phyloP scores from a whole-genome alignment of 2,113 vertebrate species.

The Eleginops maclovinus region DNA sequence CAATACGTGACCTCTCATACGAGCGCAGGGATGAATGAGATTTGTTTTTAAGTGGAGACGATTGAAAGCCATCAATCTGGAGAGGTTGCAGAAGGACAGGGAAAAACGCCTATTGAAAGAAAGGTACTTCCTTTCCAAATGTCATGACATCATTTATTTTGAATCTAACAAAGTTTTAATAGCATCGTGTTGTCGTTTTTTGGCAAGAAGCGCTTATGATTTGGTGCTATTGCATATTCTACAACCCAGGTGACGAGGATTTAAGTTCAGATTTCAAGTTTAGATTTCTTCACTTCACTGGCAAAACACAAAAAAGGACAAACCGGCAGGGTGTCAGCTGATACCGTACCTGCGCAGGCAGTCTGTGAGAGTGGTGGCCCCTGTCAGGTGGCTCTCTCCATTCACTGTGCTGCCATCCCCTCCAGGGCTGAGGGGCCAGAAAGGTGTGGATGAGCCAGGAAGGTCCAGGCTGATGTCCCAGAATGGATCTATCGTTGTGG shows the following conservation, averaged over 20 bases:
- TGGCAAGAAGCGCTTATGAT: background rate
- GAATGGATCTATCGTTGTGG: constrained; percentile 98
- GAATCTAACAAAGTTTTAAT: constrained; percentile 1
- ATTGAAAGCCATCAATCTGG: constrained; percentile 12
- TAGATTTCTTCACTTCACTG: background rate
- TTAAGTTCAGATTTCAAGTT: background rate
- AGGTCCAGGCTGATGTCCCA: constrained; percentile 99
- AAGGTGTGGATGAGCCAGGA: constrained; percentile 96
- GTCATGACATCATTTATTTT: background rate
- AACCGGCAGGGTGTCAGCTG: background rate
- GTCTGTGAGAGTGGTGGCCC: constrained; percentile 97
- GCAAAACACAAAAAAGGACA: background rate
- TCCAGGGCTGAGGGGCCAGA: constrained; percentile 98
- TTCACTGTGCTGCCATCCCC: constrained; percentile 94
- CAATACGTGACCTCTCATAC: constrained; percentile 32
- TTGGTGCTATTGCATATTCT: background rate
- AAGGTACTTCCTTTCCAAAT: background rate
- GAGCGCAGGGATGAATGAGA: constrained; percentile 29
- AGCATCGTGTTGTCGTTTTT: background rate
- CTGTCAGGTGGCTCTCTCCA: constrained; percentile 92
- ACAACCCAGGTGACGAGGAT: background rate
- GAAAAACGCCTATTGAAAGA: background rate
- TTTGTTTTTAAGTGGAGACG: constrained; percentile 11
- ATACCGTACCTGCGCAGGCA: constrained; percentile 93
- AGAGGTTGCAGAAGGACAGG: background rate